phyloP scores from a whole-genome alignment of 2,888 invertebrate genomes.

The Rotaria sp. region DNA sequence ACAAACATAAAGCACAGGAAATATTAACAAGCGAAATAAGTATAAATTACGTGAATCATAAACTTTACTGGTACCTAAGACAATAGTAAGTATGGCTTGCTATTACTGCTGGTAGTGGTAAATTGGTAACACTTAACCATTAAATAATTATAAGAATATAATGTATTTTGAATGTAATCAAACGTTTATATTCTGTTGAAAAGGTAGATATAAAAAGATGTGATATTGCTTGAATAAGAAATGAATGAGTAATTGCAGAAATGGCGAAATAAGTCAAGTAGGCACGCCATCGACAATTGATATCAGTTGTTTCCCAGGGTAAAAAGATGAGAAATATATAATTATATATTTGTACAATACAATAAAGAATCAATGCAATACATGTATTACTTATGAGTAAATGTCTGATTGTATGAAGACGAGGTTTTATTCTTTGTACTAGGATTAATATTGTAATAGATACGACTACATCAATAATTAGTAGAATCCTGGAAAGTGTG shows the following conservation, averaged over 20 bases:
- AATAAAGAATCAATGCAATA: background rate
- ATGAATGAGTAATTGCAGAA: background rate
- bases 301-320: background rate
- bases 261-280: background rate
- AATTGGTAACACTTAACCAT: background rate
- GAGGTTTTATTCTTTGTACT: background rate
- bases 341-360: background rate
- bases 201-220: background rate
- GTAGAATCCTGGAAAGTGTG: background rate
- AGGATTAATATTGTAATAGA: background rate
- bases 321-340: background rate
- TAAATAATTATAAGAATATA: background rate
- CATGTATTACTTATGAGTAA: background rate
- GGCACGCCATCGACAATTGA: background rate
- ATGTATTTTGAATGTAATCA: background rate
- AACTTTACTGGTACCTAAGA: background rate
- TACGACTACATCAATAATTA: background rate
- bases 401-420: background rate
- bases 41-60: background rate
- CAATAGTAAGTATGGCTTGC: background rate
- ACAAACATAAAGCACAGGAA: background rate
- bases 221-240: background rate
- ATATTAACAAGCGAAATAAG: background rate
- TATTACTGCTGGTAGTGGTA: background rate
- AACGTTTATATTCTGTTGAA: background rate